phyloP scores from a whole-genome alignment of 1,140 invertebrate species.

The Bombus vancouverensis region DNA sequence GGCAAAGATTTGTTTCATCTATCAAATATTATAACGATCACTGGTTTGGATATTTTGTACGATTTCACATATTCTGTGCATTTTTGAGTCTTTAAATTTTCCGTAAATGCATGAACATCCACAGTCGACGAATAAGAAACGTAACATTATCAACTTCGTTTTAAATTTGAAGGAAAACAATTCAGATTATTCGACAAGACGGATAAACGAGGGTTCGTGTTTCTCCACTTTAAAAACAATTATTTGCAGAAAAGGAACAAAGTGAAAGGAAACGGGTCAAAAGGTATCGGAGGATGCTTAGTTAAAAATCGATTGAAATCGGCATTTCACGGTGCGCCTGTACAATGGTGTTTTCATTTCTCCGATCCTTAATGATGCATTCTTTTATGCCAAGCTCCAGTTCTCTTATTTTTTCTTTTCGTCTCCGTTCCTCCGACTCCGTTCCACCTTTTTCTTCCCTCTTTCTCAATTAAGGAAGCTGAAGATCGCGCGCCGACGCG shows the following conservation, averaged over 20 bases:
- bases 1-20: neutral
- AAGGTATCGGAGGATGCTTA: neutral
- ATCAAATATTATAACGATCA: too few species aligned
- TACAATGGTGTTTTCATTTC: slow-evolving; percentile 44
- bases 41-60: neutral
- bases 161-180: neutral
- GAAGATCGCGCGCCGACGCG: slow-evolving; percentile 72
- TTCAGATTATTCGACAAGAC: neutral
- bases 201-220: neutral
- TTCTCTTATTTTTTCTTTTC: slow-evolving; percentile 31
- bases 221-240: neutral
- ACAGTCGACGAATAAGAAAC: neutral
- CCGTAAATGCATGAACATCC: neutral
- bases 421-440: neutral
- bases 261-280: neutral
- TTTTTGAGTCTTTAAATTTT: neutral
- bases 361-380: slow-evolving; percentile 46
- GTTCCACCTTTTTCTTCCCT: slow-evolving; percentile 37
- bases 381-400: slow-evolving; percentile 20
- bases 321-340: neutral
- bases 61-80: neutral
- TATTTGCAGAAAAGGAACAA: neutral
- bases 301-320: slow-evolving; percentile 26
- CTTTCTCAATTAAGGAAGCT: slow-evolving; percentile 71
- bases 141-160: neutral